Conservation (phyloP, 2,888 invertebrate genomes). For the Acholoe squamosa region DNA sequence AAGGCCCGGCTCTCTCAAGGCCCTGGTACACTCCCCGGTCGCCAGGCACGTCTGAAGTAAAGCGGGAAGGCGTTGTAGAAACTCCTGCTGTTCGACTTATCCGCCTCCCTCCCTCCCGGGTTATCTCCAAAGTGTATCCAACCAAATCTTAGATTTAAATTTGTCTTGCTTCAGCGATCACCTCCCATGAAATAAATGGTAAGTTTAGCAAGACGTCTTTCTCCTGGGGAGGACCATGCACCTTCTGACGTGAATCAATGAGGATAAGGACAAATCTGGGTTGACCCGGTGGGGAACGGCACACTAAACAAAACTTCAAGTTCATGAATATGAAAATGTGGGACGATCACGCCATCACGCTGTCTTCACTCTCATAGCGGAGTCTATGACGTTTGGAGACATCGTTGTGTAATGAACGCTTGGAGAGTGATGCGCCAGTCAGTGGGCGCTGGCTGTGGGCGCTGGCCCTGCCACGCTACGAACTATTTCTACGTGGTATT, state of each 20-base stretch:
- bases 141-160: neutral
- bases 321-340: slow-evolving; percentile 53
- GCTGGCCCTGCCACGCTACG: neutral
- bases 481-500: neutral
- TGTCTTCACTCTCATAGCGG: neutral
- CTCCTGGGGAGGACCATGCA: neutral
- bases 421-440: neutral
- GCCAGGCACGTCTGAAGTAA: slow-evolving; percentile 26
- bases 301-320: slow-evolving; percentile 18
- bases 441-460: slow-evolving; percentile 25
- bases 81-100: neutral
- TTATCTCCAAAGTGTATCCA: slow-evolving; percentile 18
- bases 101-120: neutral
- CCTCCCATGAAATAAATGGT: neutral
- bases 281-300: neutral
- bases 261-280: neutral
- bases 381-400: neutral
- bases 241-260: neutral
- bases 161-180: neutral
- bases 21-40: neutral
- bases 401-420: neutral
- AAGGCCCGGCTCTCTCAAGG: neutral
- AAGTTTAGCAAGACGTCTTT: neutral
- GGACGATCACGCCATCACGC: slow-evolving; percentile 52
- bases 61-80: slow-evolving; percentile 52